These are phyloP conservation scores for Ectobius pallidus DNA, from an alignment of 2,888 invertebrate genomes.

Conservation along the genomic window DNA sequence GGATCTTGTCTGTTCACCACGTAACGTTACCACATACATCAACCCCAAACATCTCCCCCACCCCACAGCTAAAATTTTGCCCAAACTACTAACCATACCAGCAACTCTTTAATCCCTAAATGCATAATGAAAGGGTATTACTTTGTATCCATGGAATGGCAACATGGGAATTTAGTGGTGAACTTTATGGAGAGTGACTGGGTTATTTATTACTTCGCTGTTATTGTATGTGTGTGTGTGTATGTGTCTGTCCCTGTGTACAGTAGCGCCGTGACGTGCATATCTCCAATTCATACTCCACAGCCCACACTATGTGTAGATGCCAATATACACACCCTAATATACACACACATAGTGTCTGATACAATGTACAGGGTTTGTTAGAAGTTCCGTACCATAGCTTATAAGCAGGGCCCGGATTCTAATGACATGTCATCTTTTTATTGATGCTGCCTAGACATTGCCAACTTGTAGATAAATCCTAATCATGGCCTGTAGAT, in stretches of 20 bases:
- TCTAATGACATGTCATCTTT: too few species aligned
- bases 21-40: conserved; percentile 10
- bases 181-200: conserved; percentile 14
- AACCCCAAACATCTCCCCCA: neutral
- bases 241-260: too few species aligned
- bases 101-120: conserved; percentile 31
- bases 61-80: too few species aligned
- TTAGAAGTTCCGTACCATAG: too few species aligned
- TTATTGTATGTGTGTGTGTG: neutral
- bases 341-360: too few species aligned
- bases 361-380: too few species aligned
- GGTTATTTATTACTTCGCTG: conserved; percentile 14
- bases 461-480: too few species aligned
- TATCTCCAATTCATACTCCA: neutral
- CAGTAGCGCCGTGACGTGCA: neutral
- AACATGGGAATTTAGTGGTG: conserved; percentile 9
- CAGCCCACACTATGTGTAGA: too few species aligned
- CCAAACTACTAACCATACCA: neutral
- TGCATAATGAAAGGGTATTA: conserved; percentile 37
- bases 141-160: conserved; percentile 21
- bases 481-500: too few species aligned
- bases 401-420: too few species aligned
- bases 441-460: too few species aligned
- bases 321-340: too few species aligned
- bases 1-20: neutral